These are phyloP conservation scores for Rhinogobio ventralis DNA, from an alignment of 2,797 vertebrate genomes.

Conservation along the genomic window DNA sequence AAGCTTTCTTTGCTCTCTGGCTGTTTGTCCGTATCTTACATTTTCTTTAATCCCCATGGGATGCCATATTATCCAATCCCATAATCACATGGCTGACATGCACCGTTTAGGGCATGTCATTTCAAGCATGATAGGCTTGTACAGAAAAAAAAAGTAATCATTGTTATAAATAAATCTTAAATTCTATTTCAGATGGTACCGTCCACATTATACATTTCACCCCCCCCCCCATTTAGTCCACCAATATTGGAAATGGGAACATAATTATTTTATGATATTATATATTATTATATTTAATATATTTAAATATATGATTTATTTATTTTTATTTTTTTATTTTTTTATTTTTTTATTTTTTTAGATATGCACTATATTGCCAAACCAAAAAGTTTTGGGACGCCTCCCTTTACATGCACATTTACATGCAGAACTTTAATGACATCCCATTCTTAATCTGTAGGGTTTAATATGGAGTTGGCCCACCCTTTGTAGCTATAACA, in stretches of 20 bases:
- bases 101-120: constrained; percentile 7
- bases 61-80: constrained; percentile 30
- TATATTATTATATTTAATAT: not conserved
- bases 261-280: not conserved
- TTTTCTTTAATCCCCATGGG: constrained; percentile 40
- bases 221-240: too few species aligned
- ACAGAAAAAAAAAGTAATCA: constrained; percentile 18
- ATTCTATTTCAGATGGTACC: not conserved
- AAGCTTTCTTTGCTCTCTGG: not conserved
- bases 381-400: too few species aligned
- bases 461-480: too few species aligned
- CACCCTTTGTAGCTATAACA: too few species aligned
- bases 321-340: too few species aligned
- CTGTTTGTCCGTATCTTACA: not conserved
- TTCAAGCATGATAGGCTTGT: not conserved
- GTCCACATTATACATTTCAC: not conserved
- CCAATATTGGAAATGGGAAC: not conserved
- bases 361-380: too few species aligned
- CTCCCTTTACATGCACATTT: too few species aligned
- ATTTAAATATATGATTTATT: too few species aligned
- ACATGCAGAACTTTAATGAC: too few species aligned
- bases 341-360: not conserved
- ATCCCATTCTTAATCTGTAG: too few species aligned
- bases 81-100: constrained; percentile 17
- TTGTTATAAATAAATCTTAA: not conserved